Conservation (phyloP, 2,888 invertebrate species). For the Mythimna albipuncta region DNA sequence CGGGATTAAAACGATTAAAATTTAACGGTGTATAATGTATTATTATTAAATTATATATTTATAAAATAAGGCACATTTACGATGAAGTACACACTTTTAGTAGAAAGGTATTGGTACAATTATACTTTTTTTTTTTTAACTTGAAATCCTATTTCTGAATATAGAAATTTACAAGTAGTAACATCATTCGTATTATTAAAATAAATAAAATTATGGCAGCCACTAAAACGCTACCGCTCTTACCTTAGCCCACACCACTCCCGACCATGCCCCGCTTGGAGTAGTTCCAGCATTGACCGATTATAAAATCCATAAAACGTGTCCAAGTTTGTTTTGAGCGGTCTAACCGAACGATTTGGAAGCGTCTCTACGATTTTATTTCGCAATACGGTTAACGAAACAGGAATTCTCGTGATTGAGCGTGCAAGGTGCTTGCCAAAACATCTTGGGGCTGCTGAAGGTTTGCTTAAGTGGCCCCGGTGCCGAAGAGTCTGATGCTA, state of each 20-base stretch:
- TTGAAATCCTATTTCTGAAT: too few species aligned
- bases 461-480: conserved; percentile 56
- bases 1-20: too few species aligned
- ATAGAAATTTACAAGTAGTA: too few species aligned
- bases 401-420: conserved; percentile 51
- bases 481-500: conserved; percentile 58
- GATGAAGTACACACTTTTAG: too few species aligned
- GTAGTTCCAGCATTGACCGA: conserved; percentile 82
- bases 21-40: too few species aligned
- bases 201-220: background rate
- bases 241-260: conserved; percentile 43
- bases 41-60: too few species aligned
- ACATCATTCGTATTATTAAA: too few species aligned
- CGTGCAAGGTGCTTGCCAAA: conserved; percentile 59
- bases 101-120: too few species aligned
- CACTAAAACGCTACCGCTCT: conserved; percentile 8
- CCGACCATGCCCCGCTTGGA: conserved; percentile 73
- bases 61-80: too few species aligned
- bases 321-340: conserved; percentile 78
- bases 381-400: conserved; percentile 66
- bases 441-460: conserved; percentile 31
- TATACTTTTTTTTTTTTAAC: too few species aligned
- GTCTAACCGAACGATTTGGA: conserved; percentile 70
- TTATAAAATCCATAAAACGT: conserved; percentile 86
- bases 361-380: conserved; percentile 66